phyloP scores from a whole-genome alignment of 2,888 invertebrate genomes.

The Sialis lutaria region DNA sequence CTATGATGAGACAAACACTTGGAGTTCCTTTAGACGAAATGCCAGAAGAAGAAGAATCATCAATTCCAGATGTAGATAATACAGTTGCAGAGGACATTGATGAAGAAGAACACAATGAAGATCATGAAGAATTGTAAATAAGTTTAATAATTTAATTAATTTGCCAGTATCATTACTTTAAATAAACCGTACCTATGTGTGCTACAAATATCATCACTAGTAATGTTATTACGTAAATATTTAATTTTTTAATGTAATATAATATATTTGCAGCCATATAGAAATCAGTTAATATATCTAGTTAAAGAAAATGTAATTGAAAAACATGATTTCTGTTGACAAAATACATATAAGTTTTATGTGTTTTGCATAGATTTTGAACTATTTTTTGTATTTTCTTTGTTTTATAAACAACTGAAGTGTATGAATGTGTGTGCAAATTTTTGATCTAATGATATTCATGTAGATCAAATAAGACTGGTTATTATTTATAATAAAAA shows the following conservation, averaged over 20 bases:
- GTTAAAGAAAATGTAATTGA: too few relatives aligned
- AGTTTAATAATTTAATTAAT: not conserved
- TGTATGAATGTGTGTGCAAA: too few relatives aligned
- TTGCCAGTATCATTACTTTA: not conserved
- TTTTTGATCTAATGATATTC: too few relatives aligned
- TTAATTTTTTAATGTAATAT: not conserved
- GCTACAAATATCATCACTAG: not conserved
- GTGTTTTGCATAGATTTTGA: too few relatives aligned
- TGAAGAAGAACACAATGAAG: conserved; percentile 20
- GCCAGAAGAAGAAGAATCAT: conserved; percentile 27
- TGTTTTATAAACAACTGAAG: too few relatives aligned
- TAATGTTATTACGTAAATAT: not conserved
- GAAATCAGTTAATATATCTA: too few relatives aligned
- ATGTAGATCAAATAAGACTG: too few relatives aligned
- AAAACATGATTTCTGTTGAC: too few relatives aligned
- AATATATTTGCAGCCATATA: not conserved
- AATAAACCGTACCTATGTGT: not conserved
- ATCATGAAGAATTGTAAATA: conserved; percentile 43
- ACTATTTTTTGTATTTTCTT: too few relatives aligned
- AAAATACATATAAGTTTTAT: too few relatives aligned
- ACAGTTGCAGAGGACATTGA: conserved; percentile 23
- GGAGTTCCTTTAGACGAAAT: conserved; percentile 61
- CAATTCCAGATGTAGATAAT: conserved; percentile 26
- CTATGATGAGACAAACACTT: conserved; percentile 65
- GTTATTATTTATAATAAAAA: too few relatives aligned